phyloP scores from a whole-genome alignment of 2,797 vertebrate species.

The Adrianichthys oophorus region DNA sequence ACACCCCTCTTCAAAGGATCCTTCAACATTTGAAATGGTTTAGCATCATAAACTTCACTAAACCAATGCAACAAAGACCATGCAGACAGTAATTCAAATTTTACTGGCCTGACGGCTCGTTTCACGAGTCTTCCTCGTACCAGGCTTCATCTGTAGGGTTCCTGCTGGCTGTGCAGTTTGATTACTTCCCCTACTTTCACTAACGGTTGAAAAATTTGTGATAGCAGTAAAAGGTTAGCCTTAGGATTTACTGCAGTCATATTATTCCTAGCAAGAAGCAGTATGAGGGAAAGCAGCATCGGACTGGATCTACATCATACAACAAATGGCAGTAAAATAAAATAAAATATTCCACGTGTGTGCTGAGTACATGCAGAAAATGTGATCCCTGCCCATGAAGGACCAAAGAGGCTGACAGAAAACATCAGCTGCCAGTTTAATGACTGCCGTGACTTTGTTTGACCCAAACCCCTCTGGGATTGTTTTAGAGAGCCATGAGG shows the following conservation, averaged over 20 bases:
- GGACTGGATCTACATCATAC: slow-evolving; percentile 25
- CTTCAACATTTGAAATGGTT: too few relatives aligned
- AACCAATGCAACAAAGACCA: slow-evolving; percentile 9
- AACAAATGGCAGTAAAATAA: slow-evolving; percentile 26
- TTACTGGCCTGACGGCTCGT: slow-evolving; percentile 16
- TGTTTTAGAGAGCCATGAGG: slow-evolving; percentile 9
- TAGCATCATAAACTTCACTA: too few relatives aligned
- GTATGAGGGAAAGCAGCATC: slow-evolving; percentile 7
- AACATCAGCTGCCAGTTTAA: slow-evolving; percentile 5
- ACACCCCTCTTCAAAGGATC: too few relatives aligned
- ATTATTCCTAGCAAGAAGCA: slow-evolving; percentile 23
- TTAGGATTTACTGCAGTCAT: slow-evolving; percentile 17
- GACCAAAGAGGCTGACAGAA: slow-evolving; percentile 5
- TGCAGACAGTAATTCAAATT: slow-evolving; percentile 48
- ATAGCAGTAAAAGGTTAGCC: slow-evolving; percentile 11
- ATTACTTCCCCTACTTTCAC: slow-evolving; percentile 12
- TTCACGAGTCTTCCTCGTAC: slow-evolving; percentile 11
- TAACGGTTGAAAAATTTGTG: slow-evolving; percentile 16
- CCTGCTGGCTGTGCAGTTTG: slow-evolving; percentile 9
- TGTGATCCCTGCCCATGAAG: slow-evolving; percentile 19
- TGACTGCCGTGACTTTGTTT: slow-evolving; percentile 15
- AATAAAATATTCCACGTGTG: slow-evolving; percentile 25
- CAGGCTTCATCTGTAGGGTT: slow-evolving; percentile 15
- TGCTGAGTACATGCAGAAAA: slow-evolving; percentile 8
- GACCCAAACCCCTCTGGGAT: neutral